Conservation (phyloP, 2,888 invertebrate species). For the Isoperla grammatica region DNA sequence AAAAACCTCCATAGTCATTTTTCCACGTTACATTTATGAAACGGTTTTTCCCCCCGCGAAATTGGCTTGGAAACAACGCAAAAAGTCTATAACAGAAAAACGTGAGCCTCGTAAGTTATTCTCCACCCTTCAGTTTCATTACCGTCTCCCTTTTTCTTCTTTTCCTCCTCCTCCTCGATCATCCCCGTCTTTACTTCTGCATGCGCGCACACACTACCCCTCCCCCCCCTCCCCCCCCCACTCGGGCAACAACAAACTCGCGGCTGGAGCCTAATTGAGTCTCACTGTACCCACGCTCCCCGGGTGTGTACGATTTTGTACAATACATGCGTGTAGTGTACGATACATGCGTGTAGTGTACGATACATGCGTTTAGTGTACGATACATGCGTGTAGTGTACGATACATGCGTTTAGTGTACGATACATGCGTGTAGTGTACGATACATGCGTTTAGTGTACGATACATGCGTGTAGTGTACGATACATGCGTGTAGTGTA, state of each 20-base stretch:
- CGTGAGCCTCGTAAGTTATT: neutral
- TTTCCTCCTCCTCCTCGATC: constrained; percentile 15
- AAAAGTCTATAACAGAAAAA: neutral
- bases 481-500: too few species aligned
- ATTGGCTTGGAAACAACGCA: constrained; percentile 10
- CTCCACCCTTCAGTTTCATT: constrained; percentile 12
- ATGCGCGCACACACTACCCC: constrained; percentile 22
- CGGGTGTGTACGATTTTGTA: neutral
- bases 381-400: too few species aligned
- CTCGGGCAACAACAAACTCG: constrained; percentile 3
- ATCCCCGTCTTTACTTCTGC: constrained; percentile 21
- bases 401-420: too few species aligned
- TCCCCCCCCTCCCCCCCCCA: constrained; percentile 3
- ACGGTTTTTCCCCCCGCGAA: constrained; percentile 12
- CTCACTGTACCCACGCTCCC: neutral
- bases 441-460: too few species aligned
- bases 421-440: too few species aligned
- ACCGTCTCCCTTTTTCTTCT: constrained; percentile 10
- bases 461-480: too few species aligned
- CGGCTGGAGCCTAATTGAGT: constrained; percentile 1
- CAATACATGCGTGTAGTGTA: neutral
- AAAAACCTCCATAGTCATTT: constrained; percentile 3
- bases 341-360: too few species aligned
- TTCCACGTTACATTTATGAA: constrained; percentile 12
- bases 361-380: too few species aligned